Conservation (phyloP, 2,888 invertebrate genomes). For the Ethmia dodecea region DNA sequence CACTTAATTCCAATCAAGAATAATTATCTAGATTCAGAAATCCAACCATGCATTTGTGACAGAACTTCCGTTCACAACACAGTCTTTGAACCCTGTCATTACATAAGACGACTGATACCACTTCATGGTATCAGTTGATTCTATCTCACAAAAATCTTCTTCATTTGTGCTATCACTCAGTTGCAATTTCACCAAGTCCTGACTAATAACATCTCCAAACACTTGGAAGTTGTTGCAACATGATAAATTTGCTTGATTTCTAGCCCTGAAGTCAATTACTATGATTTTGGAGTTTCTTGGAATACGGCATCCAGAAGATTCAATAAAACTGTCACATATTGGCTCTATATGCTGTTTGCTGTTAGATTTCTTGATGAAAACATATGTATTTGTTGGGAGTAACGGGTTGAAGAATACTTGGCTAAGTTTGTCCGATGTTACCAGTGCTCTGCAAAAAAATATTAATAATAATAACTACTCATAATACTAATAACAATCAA, state of each 20-base stretch:
- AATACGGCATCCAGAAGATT: slow-evolving; percentile 49
- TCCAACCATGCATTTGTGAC: slow-evolving; percentile 70
- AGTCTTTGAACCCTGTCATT: slow-evolving; percentile 79
- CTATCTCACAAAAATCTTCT: slow-evolving; percentile 45
- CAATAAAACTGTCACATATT: slow-evolving; percentile 50
- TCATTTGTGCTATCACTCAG: slow-evolving; percentile 21
- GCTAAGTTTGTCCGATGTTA: slow-evolving; percentile 61
- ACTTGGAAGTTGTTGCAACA: slow-evolving; percentile 60
- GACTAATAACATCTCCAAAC: slow-evolving; percentile 51
- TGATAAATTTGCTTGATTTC: slow-evolving; percentile 34
- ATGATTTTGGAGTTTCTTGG: slow-evolving; percentile 53
- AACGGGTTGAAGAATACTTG: slow-evolving; percentile 54
- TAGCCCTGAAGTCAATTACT: slow-evolving; percentile 49
- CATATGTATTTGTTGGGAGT: slow-evolving; percentile 66
- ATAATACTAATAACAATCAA: no score
- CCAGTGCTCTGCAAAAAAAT: slow-evolving; percentile 55
- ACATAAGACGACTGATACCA: slow-evolving; percentile 77
- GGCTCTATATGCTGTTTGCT: slow-evolving; percentile 33
- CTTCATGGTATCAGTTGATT: slow-evolving; percentile 41
- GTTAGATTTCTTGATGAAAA: slow-evolving; percentile 61
- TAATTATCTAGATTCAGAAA: slow-evolving; percentile 21
- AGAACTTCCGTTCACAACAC: slow-evolving; percentile 72
- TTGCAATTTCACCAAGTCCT: slow-evolving; percentile 29
- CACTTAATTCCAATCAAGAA: no score
- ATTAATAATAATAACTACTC: slow-evolving; percentile 1